Evolutionary conservation across 2,113 vertebrate species (phyloP).

Genomic region (Menura novaehollandiae): DNA sequence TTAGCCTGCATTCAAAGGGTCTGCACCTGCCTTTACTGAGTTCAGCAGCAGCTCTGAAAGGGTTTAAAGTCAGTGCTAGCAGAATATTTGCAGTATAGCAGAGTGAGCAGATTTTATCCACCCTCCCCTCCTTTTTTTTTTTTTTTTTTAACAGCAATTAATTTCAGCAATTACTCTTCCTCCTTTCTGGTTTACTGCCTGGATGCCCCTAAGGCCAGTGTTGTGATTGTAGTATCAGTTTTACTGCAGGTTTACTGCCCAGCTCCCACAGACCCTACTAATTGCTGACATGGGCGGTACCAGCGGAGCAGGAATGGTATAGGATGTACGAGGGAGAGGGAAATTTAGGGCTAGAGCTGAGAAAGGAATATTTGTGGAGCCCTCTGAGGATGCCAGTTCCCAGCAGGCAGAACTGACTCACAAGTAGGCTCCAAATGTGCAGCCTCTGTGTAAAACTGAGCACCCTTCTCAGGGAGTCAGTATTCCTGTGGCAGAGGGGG

Average conservation of each 20-base stretch:
- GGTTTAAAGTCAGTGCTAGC: background rate
- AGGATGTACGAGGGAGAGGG: background rate
- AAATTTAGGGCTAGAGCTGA: background rate
- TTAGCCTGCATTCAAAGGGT: background rate
- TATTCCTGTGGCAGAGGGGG: background rate
- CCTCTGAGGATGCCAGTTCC: background rate
- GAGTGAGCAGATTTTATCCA: background rate
- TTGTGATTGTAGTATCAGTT: background rate
- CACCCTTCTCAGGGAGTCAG: background rate
- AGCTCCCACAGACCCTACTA: background rate
- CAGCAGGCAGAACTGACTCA: background rate
- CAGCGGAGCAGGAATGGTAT: background rate
- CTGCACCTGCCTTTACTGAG: background rate
- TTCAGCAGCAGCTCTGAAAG: background rate
- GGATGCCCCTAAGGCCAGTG: background rate
- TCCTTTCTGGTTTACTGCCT: background rate
- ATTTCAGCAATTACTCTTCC: slow-evolving; percentile 13
- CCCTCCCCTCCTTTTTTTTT: rapidly evolving
- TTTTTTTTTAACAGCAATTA: background rate
- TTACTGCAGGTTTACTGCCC: background rate
- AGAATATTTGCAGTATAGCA: background rate
- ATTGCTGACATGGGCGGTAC: background rate
- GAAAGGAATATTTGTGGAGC: background rate
- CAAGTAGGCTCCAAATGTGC: background rate
- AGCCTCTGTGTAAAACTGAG: background rate